phyloP scores from a whole-genome alignment of 92 coral and sea anemone genomes.

The Parazoanthus darwini region DNA sequence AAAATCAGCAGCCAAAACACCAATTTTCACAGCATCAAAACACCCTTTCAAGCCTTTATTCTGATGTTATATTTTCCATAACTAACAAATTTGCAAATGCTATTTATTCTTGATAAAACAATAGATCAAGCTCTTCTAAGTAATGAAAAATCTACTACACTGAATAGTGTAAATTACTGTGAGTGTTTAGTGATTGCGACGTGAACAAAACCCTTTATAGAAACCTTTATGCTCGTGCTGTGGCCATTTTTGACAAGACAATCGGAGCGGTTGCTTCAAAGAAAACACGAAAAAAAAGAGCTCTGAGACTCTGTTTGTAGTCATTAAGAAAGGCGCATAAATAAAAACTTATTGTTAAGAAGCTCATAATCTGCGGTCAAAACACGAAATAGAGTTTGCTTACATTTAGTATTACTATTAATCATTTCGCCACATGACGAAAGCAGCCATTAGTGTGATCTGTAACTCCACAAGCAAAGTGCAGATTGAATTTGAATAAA shows the following conservation, averaged over 20 bases:
- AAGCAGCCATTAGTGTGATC: slow-evolving; percentile 31
- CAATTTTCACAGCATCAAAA: slow-evolving; percentile 40
- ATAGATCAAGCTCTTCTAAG: slow-evolving; percentile 57
- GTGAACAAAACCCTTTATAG: slow-evolving; percentile 66
- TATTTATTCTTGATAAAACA: slow-evolving; percentile 64
- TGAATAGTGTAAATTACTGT: slow-evolving; percentile 84
- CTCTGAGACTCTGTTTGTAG: slow-evolving; percentile 54
- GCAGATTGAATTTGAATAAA: slow-evolving; percentile 34
- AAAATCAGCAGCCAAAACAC: slow-evolving; percentile 24
- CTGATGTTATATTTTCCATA: slow-evolving; percentile 61
- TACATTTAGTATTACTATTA: slow-evolving; percentile 16
- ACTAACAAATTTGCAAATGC: slow-evolving; percentile 66
- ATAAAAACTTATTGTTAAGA: slow-evolving; percentile 30
- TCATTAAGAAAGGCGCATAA: slow-evolving; percentile 47
- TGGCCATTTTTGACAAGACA: slow-evolving; percentile 58
- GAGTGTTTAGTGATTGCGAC: slow-evolving; percentile 67
- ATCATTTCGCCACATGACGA: slow-evolving; percentile 34
- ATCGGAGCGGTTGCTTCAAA: slow-evolving; percentile 74
- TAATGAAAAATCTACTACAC: slow-evolving; percentile 79
- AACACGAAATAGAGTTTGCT: slow-evolving; percentile 37
- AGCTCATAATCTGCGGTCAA: slow-evolving; percentile 31
- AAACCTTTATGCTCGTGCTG: slow-evolving; percentile 59
- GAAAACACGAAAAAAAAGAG: slow-evolving; percentile 50
- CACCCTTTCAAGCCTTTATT: slow-evolving; percentile 53
- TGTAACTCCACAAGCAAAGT: slow-evolving; percentile 32